Conservation (phyloP, 1,140 invertebrate genomes). For the Luehdorfia chinensis region DNA sequence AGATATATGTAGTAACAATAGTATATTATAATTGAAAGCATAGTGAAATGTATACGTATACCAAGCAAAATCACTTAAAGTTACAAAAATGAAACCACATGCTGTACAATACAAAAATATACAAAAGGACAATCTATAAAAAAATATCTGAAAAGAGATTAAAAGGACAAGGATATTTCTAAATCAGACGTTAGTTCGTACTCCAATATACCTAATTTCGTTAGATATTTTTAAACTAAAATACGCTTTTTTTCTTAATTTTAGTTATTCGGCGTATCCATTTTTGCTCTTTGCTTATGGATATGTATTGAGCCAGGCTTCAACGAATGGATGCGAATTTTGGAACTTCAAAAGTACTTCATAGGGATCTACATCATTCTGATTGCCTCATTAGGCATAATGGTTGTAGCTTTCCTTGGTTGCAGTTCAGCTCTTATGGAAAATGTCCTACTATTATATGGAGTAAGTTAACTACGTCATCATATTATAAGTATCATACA, state of each 20-base stretch:
- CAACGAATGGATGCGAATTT: slow-evolving; percentile 86
- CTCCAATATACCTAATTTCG: not conserved
- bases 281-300: slow-evolving; percentile 89
- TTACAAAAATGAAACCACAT: too few relatives aligned
- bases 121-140: too few relatives aligned
- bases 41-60: too few relatives aligned
- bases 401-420: slow-evolving; percentile 85
- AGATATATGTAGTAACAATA: too few relatives aligned
- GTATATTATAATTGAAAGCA: too few relatives aligned
- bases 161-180: too few relatives aligned
- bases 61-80: too few relatives aligned
- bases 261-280: slow-evolving; percentile 84
- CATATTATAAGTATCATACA: not conserved
- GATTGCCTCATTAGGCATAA: slow-evolving; percentile 81
- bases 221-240: slow-evolving; percentile 4
- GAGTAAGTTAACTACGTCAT: slow-evolving; percentile 76
- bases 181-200: too few relatives aligned
- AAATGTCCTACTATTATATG: slow-evolving; percentile 78
- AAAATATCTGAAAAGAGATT: too few relatives aligned
- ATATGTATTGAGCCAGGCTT: slow-evolving; percentile 87
- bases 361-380: slow-evolving; percentile 89
- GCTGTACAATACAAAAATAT: too few relatives aligned
- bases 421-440: slow-evolving; percentile 86
- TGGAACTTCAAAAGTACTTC: slow-evolving; percentile 87
- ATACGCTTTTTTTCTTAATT: slow-evolving; percentile 40